These are phyloP conservation scores for Platorchestia sp. DNA, from an alignment of 1,140 invertebrate genomes.

Conservation along the genomic window DNA sequence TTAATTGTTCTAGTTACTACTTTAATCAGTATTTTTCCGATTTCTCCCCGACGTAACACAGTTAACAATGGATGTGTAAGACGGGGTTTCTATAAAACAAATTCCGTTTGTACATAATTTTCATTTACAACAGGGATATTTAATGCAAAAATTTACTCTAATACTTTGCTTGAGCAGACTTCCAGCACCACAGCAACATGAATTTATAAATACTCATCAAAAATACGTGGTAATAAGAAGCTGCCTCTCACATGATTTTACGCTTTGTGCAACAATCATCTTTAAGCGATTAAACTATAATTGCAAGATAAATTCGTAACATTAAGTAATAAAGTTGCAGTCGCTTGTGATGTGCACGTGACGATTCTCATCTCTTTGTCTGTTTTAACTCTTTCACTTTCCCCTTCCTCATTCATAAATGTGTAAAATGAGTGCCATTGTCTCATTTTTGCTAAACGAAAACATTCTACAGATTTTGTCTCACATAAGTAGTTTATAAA, in stretches of 20 bases:
- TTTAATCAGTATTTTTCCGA: neutral
- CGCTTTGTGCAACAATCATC: neutral
- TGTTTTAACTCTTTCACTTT: no score
- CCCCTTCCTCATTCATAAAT: no score
- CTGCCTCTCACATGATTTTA: neutral
- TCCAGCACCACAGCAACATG: no score
- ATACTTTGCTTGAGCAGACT: neutral
- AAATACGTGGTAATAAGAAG: neutral
- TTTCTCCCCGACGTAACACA: neutral
- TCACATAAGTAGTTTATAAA: no score
- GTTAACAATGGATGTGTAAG: neutral
- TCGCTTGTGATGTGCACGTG: no score
- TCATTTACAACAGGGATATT: neutral
- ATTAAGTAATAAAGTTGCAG: no score
- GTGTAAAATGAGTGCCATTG: no score
- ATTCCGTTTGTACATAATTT: neutral
- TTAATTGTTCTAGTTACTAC: neutral
- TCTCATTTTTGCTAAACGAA: no score
- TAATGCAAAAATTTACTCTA: neutral
- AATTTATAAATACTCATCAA: neutral
- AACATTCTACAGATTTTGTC: no score
- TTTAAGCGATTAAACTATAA: neutral
- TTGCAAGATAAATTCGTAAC: neutral
- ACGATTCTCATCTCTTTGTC: no score
- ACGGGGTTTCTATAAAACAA: neutral